phyloP scores from a whole-genome alignment of 2,113 vertebrate genomes.

The Lepus americanus region DNA sequence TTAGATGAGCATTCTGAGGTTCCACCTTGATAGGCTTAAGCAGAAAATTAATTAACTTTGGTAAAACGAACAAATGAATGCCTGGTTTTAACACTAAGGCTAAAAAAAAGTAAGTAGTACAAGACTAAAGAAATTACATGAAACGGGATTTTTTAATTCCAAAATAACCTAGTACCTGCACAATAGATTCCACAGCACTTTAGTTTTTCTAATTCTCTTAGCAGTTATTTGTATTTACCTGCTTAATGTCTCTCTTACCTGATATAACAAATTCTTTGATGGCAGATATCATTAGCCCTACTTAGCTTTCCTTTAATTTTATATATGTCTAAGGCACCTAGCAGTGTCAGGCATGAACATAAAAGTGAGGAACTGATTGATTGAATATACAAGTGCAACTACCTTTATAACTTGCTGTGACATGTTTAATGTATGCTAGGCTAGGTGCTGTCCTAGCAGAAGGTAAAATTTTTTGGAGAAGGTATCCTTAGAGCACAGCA shows the following conservation, averaged over 20 bases:
- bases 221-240: slow-evolving; percentile 10
- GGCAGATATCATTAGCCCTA: neutral
- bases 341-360: neutral
- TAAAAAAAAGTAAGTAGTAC: neutral
- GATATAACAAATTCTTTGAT: neutral
- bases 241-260: neutral
- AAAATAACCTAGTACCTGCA: neutral
- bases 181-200: neutral
- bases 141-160: neutral
- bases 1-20: neutral
- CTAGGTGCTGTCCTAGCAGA: neutral
- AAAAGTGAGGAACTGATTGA: neutral
- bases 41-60: slow-evolving; percentile 23
- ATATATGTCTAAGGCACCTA: neutral
- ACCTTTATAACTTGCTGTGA: neutral
- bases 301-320: neutral
- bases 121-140: neutral
- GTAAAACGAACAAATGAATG: neutral
- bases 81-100: neutral
- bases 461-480: neutral
- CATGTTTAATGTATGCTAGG: neutral
- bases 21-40: neutral
- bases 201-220: slow-evolving; percentile 37
- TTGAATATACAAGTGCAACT: neutral
- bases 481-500: neutral